These are phyloP conservation scores for Parus major DNA, from an alignment of 2,113 vertebrate genomes.

Conservation along the genomic window DNA sequence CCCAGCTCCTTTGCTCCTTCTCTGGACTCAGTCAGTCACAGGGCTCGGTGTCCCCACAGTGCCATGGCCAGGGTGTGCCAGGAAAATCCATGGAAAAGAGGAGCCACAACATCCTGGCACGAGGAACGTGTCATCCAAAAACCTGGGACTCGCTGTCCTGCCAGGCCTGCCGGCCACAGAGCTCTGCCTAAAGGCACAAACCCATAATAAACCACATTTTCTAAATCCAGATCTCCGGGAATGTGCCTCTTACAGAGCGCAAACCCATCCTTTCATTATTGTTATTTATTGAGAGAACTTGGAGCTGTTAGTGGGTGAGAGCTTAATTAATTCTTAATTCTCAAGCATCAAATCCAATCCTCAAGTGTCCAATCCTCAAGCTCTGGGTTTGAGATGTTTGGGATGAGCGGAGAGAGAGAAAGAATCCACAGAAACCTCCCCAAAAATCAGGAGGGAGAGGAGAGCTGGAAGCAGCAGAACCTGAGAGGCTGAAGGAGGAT, in stretches of 20 bases:
- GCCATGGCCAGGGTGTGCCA: no score
- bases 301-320: not conserved
- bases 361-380: not conserved
- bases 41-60: rapidly evolving
- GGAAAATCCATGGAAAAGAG: not conserved
- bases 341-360: not conserved
- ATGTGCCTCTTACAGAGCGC: not conserved
- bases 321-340: not conserved
- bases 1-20: not conserved
- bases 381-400: not conserved
- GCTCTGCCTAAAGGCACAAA: not conserved
- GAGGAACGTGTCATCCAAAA: rapidly evolving
- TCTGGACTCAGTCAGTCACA: rapidly evolving
- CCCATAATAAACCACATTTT: rapidly evolving
- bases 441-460: not conserved
- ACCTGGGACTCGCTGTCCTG: not conserved
- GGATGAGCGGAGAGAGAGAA: not conserved
- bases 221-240: not conserved
- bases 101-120: rapidly evolving
- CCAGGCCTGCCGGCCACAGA: not conserved
- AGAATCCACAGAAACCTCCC: not conserved
- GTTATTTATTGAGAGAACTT: not conserved
- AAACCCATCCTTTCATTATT: not conserved
- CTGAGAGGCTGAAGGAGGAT: not conserved
- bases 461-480: rapidly evolving